phyloP scores from a whole-genome alignment of 30 jellyfish, hydroid and myxozoan species.

The Catostylus mosaicus region DNA sequence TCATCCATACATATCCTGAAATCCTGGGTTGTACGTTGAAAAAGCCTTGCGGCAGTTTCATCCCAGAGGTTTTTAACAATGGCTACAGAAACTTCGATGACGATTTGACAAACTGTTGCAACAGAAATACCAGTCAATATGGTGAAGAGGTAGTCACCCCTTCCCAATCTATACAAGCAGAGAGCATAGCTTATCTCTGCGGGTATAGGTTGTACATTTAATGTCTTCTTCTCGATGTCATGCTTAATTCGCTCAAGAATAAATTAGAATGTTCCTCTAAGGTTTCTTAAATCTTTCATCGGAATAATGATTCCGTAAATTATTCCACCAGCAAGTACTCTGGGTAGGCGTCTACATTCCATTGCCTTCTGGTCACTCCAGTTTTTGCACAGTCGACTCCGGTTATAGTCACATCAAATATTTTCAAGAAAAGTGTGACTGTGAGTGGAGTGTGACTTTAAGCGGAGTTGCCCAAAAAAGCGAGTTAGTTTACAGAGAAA shows the following conservation, averaged over 20 bases:
- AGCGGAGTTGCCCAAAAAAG: no score
- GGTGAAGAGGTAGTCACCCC: constrained; percentile 78
- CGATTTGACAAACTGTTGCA: constrained; percentile 62
- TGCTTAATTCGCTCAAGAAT: constrained; percentile 66
- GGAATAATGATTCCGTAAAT: constrained; percentile 55
- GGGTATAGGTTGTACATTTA: constrained; percentile 64
- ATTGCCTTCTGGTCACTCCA: constrained; percentile 34
- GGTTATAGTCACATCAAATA: no score
- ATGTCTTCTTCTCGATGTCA: constrained; percentile 47
- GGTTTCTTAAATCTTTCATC: constrained; percentile 58
- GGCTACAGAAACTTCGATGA: constrained; percentile 50
- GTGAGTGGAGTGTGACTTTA: no score
- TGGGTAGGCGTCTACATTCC: constrained; percentile 55
- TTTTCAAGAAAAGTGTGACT: no score
- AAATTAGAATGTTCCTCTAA: constrained; percentile 58
- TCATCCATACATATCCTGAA: constrained; percentile 54
- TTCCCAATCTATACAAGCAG: constrained; percentile 57
- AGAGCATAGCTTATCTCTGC: constrained; percentile 77
- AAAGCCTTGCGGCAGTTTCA: constrained; percentile 41
- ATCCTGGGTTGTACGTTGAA: constrained; percentile 57
- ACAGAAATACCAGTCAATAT: constrained; percentile 70
- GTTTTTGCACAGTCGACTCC: no score
- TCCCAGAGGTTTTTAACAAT: constrained; percentile 63
- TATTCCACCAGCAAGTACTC: constrained; percentile 73
- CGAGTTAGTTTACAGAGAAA: no score